These are phyloP conservation scores for Helostoma temminkii DNA, from an alignment of 2,797 vertebrate genomes.

Conservation along the genomic window DNA sequence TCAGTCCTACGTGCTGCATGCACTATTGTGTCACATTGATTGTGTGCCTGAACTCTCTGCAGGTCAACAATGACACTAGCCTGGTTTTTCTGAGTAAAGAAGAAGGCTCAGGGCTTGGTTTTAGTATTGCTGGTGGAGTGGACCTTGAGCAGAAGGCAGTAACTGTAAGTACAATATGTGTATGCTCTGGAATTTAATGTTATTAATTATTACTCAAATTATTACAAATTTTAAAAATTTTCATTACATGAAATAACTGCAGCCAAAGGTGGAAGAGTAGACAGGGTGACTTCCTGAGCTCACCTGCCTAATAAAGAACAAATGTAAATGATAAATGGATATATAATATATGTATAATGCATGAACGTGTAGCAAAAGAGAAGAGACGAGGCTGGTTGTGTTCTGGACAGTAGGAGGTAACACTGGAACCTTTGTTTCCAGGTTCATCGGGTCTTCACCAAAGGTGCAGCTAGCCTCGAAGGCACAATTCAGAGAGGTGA, in stretches of 20 bases:
- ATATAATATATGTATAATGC: too few species aligned
- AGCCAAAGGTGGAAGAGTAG: too few species aligned
- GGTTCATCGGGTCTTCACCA: constrained; percentile 94
- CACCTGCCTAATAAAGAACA: too few species aligned
- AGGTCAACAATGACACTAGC: constrained; percentile 87
- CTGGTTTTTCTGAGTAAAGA: constrained; percentile 92
- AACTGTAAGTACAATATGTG: constrained; percentile 83
- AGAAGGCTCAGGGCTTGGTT: constrained; percentile 92
- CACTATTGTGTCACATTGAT: not conserved
- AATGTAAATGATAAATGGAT: too few species aligned
- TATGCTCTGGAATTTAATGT: not conserved
- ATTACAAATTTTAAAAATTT: too few species aligned
- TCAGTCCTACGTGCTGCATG: not conserved
- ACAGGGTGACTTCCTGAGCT: too few species aligned
- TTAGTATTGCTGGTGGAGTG: constrained; percentile 92
- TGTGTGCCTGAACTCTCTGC: constrained; percentile 43
- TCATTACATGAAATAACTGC: too few species aligned
- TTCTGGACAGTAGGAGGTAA: not conserved
- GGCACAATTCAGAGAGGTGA: constrained; percentile 91
- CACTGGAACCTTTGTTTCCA: constrained; percentile 63
- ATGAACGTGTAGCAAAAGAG: too few species aligned
- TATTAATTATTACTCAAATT: too few species aligned
- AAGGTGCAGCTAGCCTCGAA: constrained; percentile 89
- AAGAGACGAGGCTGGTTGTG: too few species aligned
- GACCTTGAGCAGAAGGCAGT: constrained; percentile 90